phyloP scores from a whole-genome alignment of 2,888 invertebrate species.

The Polydrusus pterygomalis region DNA sequence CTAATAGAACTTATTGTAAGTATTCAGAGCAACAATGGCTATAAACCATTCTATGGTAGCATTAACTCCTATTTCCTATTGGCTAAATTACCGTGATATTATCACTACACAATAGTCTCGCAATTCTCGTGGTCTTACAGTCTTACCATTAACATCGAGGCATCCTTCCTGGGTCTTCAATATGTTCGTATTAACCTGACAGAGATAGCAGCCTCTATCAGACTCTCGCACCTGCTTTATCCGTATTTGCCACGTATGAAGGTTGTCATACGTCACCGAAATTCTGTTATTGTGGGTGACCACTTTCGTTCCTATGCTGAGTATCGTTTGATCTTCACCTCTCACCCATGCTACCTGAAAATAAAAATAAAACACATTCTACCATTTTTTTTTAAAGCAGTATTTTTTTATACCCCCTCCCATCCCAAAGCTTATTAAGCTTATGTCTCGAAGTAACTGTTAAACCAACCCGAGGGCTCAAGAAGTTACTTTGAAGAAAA shows the following conservation, averaged over 20 bases:
- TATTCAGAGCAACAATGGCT: no score
- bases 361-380: not conserved
- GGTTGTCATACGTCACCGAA: conserved; percentile 87
- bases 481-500: not conserved
- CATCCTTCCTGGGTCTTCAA: conserved; percentile 93
- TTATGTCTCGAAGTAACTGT: not conserved
- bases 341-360: conserved; percentile 90
- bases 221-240: conserved; percentile 87
- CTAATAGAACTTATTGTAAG: no score
- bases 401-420: no score
- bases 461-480: not conserved
- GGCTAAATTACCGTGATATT: no score
- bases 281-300: conserved; percentile 90
- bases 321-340: conserved; percentile 92
- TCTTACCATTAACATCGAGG: conserved; percentile 89
- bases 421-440: not conserved
- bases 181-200: conserved; percentile 91
- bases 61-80: no score
- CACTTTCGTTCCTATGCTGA: conserved; percentile 88
- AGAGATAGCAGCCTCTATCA: conserved; percentile 93
- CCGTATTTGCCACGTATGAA: conserved; percentile 89
- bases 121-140: no score
- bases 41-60: no score
- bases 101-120: no score
- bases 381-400: no score